Evolutionary conservation across 2,888 invertebrate genomes (phyloP), one percentile per base, ranked within the genome.

Genomic region (Melipona beecheii): DNA sequence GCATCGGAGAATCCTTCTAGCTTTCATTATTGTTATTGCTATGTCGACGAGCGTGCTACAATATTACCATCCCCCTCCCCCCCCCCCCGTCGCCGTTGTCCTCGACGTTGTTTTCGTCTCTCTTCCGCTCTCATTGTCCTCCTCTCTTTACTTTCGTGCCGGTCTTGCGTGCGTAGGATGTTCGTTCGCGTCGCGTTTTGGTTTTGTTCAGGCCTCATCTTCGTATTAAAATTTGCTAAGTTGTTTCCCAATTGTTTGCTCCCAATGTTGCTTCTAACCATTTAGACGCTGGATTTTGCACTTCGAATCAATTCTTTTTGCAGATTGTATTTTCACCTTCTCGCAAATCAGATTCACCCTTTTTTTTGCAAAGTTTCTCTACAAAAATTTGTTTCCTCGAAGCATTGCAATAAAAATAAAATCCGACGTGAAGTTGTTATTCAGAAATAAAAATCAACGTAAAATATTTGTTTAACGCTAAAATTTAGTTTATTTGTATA

Each of bases 1-100:
- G 89, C 89, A 87, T 91, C 90, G 86, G 86, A 88, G 90, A 91
- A 91, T 91, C 88, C 88, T 90, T 90, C 80, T 80, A 89, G 88
- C 90, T 90, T 91, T 92, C 91, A 92, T 92, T 92, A 92, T 91
- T 91, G 89, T 91, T 91, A 91, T 91, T 89, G 87, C 87, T 84
- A 81, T 88, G 89, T 86, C 87, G 89, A 90, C 87, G 86, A 88
- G 86, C 84, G 77, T 52, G 80, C 75, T 83, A 78, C 85, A 84
- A 81, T 81, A 79, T 81, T 78, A 85, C 81, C 85, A 81, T 81
- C 85, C 36, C 43, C n/a, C n/a, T n/a, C n/a, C n/a, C 9, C 9
- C 43, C 36, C 36, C 36, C 0, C 72, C 78, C 78, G 69, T 83
- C 78, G 69, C 82, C 78, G 81, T 49, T 78, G 83, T 83, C 78